Conservation (phyloP, 2,888 invertebrate species). For the Microdon myrmicae region DNA sequence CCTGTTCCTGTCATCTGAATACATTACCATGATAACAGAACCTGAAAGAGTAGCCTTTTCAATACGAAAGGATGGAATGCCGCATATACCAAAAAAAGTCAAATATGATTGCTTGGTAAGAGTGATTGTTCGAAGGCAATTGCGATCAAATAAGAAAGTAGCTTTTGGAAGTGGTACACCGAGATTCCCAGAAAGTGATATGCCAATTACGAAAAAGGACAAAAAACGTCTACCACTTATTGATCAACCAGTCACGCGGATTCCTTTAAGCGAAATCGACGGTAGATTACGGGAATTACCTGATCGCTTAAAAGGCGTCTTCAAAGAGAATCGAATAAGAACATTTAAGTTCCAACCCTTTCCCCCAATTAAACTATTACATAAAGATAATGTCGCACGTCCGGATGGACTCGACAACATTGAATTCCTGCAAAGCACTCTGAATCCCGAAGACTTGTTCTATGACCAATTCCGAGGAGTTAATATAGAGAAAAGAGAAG, state of each 20-base stretch:
- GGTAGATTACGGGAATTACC: constrained; percentile 55
- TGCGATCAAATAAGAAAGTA: constrained; percentile 61
- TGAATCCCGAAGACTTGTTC: neutral
- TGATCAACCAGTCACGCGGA: constrained; percentile 55
- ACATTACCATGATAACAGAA: constrained; percentile 58
- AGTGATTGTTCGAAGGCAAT: constrained; percentile 56
- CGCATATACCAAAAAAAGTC: constrained; percentile 28
- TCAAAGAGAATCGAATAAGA: constrained; percentile 57
- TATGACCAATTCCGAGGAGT: neutral
- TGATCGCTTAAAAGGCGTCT: constrained; percentile 52
- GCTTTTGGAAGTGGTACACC: constrained; percentile 61
- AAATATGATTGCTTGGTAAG: constrained; percentile 59
- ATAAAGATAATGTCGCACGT: constrained; percentile 56
- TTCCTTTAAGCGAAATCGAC: constrained; percentile 35
- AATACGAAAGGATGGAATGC: constrained; percentile 28
- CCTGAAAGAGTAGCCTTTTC: constrained; percentile 54
- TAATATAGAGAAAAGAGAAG: no score
- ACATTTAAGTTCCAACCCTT: constrained; percentile 61
- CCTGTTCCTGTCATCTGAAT: constrained; percentile 38
- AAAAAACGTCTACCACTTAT: constrained; percentile 53
- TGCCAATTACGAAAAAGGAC: constrained; percentile 50
- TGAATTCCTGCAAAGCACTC: neutral
- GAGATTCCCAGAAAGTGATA: constrained; percentile 57
- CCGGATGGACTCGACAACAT: neutral
- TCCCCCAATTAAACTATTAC: constrained; percentile 58